Evolutionary conservation across 2,113 vertebrate species (phyloP).

Genomic region (Procavia capensis): DNA sequence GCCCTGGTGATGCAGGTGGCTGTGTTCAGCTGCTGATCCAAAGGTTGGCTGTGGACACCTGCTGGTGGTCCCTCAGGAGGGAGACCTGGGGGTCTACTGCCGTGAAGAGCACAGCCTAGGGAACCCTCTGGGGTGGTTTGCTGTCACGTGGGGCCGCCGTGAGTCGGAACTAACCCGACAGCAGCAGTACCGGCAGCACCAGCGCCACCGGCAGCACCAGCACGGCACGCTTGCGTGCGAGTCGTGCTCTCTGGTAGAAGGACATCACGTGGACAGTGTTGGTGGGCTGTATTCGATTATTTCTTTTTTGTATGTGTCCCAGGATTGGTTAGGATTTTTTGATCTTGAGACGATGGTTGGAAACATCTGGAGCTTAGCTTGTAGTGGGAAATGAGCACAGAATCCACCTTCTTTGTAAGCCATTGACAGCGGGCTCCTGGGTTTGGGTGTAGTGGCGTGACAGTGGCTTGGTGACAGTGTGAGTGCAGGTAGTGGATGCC

Average conservation of each 20-base stretch:
- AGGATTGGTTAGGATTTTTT: neutral
- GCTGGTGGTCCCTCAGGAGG: neutral
- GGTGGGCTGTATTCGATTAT: neutral
- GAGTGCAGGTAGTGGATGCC: fast-evolving
- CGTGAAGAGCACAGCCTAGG: neutral
- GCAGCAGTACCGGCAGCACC: no score
- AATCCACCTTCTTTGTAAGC: neutral
- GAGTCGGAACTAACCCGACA: no score
- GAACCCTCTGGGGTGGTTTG: no score
- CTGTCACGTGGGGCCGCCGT: no score
- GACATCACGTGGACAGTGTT: fast-evolving
- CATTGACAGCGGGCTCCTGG: fast-evolving
- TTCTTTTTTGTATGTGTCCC: neutral
- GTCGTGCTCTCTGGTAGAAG: no score
- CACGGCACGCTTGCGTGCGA: no score
- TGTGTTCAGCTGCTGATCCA: neutral
- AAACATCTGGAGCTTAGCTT: neutral
- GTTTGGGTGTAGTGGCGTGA: fast-evolving
- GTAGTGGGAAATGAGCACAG: no score
- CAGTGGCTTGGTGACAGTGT: no score
- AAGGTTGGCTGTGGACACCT: no score
- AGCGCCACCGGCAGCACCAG: no score
- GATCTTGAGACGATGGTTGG: fast-evolving
- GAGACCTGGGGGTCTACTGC: neutral
- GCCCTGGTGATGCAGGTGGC: neutral